Evolutionary conservation across 2,888 invertebrate genomes (phyloP), one percentile per base, ranked within the genome.

Genomic region (Biston betularia): DNA sequence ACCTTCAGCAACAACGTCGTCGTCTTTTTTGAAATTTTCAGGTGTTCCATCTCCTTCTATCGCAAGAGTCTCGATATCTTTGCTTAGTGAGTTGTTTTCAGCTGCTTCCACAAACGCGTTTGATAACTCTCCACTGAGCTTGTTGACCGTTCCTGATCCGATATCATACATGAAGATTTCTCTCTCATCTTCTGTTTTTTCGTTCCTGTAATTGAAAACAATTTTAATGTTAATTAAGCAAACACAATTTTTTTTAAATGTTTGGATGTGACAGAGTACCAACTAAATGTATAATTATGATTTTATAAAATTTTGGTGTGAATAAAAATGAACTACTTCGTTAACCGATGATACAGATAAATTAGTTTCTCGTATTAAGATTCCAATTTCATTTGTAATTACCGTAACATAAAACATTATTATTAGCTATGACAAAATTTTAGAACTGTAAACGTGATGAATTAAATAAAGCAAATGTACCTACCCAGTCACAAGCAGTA

Each of bases 101-200:
- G 98, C 98, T 52, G 97, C 97, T 81, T 97, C 96, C 1, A 97
- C 97, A 78, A 98, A 98, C 45, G 97, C 97, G 58, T 96, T 95
- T 6, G 97, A 97, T 58, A 98, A 92, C 79, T 97, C 97, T 1
- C 98, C 97, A 73, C 95, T 96, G 33, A 98, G 90, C 87, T 96
- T 97, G 86, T 95, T 97, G 2, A 97, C 96, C 48, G 94, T 95
- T 78, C 96, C 95, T 5, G 96, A 95, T 69, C 94, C 90, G 52
- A 97, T 95, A 82, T 98, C 97, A 84, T 97, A 97, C 97, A 98
- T 97, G 88, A 95, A 98, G 78, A 98, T 97, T 91, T 97, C 97
- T 81, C 96, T 96, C 65, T 95, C 95, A 53, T 94, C 93, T 50
- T 93, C 84, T 14, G 85, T 79, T 68, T 88, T 83, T 60, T 89